These are phyloP conservation scores for Aurelia sp. DNA, from an alignment of 30 jellyfish, hydroid and myxozoan genomes.

Conservation along the genomic window DNA sequence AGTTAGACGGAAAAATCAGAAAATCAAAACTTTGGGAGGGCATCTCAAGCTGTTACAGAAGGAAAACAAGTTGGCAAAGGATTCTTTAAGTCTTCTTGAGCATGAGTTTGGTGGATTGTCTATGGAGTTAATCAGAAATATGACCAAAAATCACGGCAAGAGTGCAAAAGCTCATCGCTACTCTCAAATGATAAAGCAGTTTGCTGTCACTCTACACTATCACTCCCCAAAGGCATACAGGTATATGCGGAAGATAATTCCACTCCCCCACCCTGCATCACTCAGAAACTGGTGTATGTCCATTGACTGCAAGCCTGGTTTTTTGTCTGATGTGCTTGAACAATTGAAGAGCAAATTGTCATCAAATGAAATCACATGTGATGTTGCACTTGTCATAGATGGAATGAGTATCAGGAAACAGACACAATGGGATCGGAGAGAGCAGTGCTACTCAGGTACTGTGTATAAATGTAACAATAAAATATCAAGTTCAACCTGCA, in stretches of 20 bases:
- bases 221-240: constrained; percentile 21
- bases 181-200: constrained; percentile 1
- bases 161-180: background rate
- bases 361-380: constrained; percentile 9
- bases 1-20: constrained; percentile 10
- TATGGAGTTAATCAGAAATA: background rate
- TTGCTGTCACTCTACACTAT: constrained; percentile 22
- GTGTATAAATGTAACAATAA: too few relatives aligned
- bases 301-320: constrained; percentile 29
- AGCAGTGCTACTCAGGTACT: background rate
- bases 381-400: constrained; percentile 29
- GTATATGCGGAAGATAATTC: constrained; percentile 10
- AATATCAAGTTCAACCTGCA: too few relatives aligned
- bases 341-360: background rate
- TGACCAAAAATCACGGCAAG: background rate
- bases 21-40: constrained; percentile 2
- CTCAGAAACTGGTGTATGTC: constrained; percentile 9
- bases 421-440: constrained; percentile 18
- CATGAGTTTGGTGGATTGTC: constrained; percentile 12
- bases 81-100: background rate
- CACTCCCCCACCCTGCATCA: constrained; percentile 37
- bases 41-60: background rate
- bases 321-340: constrained; percentile 2
- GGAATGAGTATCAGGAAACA: constrained; percentile 35
- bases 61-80: constrained; percentile 1